These are phyloP conservation scores for Paedocypris sp. DNA, from an alignment of 2,113 vertebrate genomes.

Conservation along the genomic window DNA sequence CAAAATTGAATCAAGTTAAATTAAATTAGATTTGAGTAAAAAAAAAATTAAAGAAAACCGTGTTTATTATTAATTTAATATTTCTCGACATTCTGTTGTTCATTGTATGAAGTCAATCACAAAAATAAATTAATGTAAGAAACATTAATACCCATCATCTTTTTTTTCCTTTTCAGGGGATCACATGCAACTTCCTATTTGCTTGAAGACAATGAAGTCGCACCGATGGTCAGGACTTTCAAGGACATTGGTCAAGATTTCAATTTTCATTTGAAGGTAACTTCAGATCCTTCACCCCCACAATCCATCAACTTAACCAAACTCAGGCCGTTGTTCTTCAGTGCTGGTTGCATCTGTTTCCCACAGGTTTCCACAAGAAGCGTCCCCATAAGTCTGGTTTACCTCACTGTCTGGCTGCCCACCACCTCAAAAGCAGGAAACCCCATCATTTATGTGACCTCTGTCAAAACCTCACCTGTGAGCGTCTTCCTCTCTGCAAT, in stretches of 20 bases:
- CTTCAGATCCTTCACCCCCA: neutral
- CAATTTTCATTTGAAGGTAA: slow-evolving; percentile 72
- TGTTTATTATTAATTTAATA: too few species aligned
- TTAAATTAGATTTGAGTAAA: too few species aligned
- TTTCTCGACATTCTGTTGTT: too few species aligned
- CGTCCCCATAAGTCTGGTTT: slow-evolving; percentile 58
- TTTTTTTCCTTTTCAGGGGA: slow-evolving; percentile 51
- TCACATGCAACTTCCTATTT: slow-evolving; percentile 68
- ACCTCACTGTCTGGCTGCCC: slow-evolving; percentile 59
- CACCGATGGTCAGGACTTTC: slow-evolving; percentile 52
- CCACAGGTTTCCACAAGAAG: slow-evolving; percentile 65
- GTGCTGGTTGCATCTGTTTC: neutral
- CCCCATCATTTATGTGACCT: slow-evolving; percentile 65
- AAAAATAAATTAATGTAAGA: too few species aligned
- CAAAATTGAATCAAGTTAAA: too few species aligned
- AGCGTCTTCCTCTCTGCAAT: neutral
- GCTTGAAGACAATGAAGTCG: slow-evolving; percentile 50
- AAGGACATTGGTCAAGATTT: slow-evolving; percentile 71
- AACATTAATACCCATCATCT: neutral
- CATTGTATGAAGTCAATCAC: too few species aligned
- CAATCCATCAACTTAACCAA: neutral
- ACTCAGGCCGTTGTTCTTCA: neutral
- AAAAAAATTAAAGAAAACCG: too few species aligned
- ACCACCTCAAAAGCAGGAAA: slow-evolving; percentile 55
- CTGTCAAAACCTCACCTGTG: slow-evolving; percentile 58